Evolutionary conservation across 1,140 invertebrate genomes (phyloP), one percentile per base, ranked within the genome.

Genomic region (Andricus grossulariae): DNA sequence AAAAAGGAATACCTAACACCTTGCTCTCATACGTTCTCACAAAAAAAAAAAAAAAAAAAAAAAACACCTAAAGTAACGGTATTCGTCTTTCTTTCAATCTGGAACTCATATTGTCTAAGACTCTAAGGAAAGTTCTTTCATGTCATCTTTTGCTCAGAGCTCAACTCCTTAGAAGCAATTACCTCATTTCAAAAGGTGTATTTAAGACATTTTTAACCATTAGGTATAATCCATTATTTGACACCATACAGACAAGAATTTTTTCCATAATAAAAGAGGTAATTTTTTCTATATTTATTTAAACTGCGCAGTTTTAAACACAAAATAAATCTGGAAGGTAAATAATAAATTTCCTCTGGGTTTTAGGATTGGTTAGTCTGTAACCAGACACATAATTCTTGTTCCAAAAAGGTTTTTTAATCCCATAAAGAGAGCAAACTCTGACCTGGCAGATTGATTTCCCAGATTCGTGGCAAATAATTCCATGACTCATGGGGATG

Each of bases 381-480:
- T 80, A 82, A 82, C 83, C 57, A 81, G 57, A 66, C 12, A 66
- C 60, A 39, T 66, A 66, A 66, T 66, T 66, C 60, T 66, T 66
- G 10, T n/a, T 60, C 21, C 10, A 60, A 60, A 45, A 45, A 39
- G 15, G 32, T 66, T 39, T 66, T 60, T 66, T 66, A 66, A 39
- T 0, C 60, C 21, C 60, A 66, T 66, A 66, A 60, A 60, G 57
- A 60, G 57, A 16, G 21, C 32, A 81, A 82, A 81, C 81, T 78
- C 78, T 82, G 83, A 75, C 83, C 83, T 71, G 71, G 77, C 39
- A 50, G 81, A 84, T 84, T 84, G 80, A 82, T 84, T 81, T 78
- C 76, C 73, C 76, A 84, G 83, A 84, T 84, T 84, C 82, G 83
- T 84, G 83, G 80, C 75, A 50, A 80, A 82, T 73, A 72, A 57